Evolutionary conservation across 2,113 vertebrate genomes (phyloP), one percentile per base, ranked within the genome.

Genomic region (Vidua chalybeata): DNA sequence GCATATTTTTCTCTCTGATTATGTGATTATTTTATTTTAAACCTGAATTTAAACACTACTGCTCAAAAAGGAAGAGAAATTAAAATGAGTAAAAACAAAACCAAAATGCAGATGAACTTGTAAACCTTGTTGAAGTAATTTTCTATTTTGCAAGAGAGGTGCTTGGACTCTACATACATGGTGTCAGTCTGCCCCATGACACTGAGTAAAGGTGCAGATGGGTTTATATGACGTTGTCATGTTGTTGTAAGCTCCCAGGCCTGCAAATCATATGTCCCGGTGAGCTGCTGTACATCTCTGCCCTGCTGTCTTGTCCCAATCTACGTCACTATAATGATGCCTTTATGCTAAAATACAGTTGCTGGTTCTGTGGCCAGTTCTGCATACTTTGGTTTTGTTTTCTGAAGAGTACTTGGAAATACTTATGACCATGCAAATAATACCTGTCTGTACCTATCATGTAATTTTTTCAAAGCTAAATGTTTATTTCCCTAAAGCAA

Each of bases 221-320:
- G 35, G 10, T 39, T 33, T 48, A 22, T 61, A 9, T 11, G 20
- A 11, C 0, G 1, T 20, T 58, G 13, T 16, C 4, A 1, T 10
- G 9, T 56, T 35, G 17, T 15, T 67, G 21, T 39, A 17, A 66
- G 12, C 11, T 64, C 13, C 56, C 3, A 5, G 15, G 23, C 31
- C 45, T 56, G 15, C 15, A 49, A 61, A 46, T 16, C 16, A 9
- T 35, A 17, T 30, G 26, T 56, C 48, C 55, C 9, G 1, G 30
- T 1, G 4, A 41, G 58, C 22, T 59, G 22, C 13, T 12, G 1
- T 39, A 15, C 15, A 24, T 61, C 30, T 54, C 41, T 73, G 28
- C 52, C 24, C 31, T 30, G 6, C 51, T 49, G 31, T 7, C 4
- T 45, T 13, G n/a, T 27, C 19, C 27, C 2, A 2, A 45, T 71